phyloP scores from a whole-genome alignment of 2,888 invertebrate genomes.

The Tachina lurida region DNA sequence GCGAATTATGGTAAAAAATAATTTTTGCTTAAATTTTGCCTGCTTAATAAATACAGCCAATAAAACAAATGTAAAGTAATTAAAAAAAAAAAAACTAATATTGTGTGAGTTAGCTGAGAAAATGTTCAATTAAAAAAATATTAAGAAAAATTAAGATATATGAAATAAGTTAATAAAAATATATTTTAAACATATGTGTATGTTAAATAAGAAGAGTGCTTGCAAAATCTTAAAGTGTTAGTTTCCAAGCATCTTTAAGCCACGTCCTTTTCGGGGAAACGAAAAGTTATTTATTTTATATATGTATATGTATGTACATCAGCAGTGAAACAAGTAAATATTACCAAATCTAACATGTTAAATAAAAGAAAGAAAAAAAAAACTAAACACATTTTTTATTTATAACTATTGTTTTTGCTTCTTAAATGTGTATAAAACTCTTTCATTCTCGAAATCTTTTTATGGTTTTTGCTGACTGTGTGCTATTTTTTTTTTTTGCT shows the following conservation, averaged over 20 bases:
- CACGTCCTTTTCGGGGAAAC: not conserved
- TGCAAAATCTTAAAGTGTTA: not conserved
- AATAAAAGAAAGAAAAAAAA: not conserved
- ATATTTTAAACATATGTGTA: no score
- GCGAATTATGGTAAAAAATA: conserved; percentile 47
- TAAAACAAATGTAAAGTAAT: not conserved
- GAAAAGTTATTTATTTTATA: conserved; percentile 14
- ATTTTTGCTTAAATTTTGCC: conserved; percentile 30
- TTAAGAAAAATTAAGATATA: not conserved
- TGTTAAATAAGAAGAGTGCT: no score
- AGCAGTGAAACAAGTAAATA: conserved; percentile 48
- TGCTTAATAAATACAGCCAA: not conserved
- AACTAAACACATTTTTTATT: not conserved
- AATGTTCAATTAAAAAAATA: not conserved
- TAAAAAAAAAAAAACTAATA: conserved; percentile 8
- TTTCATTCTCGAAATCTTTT: conserved; percentile 33
- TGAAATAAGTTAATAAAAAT: not conserved
- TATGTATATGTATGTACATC: not conserved
- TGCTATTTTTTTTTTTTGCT: conserved; percentile 10
- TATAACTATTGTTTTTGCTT: not conserved
- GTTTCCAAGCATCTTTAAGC: conserved; percentile 7
- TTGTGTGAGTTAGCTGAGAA: not conserved
- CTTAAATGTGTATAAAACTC: conserved; percentile 27
- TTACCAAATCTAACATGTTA: conserved; percentile 1
- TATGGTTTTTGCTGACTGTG: conserved; percentile 38